These are phyloP conservation scores for Pheosia tremula DNA, from an alignment of 2,888 invertebrate species.

Conservation along the genomic window DNA sequence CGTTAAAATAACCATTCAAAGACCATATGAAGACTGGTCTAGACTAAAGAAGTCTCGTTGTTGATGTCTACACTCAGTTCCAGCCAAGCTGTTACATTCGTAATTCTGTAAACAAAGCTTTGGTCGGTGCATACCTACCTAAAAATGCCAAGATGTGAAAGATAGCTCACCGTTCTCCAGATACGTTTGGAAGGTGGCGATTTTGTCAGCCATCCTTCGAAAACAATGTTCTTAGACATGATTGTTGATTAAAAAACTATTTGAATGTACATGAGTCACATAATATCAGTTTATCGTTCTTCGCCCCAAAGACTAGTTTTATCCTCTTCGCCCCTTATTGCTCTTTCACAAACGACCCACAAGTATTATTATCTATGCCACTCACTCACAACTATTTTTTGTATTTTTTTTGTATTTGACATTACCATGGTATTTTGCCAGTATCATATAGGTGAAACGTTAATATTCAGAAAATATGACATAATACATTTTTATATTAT, in stretches of 20 bases:
- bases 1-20: conserved; percentile 28
- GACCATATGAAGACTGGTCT: background rate
- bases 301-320: conserved; percentile 15
- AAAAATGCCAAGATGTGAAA: conserved; percentile 39
- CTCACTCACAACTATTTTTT: conserved; percentile 10
- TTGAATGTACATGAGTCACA: conserved; percentile 53
- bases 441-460: too few relatives aligned
- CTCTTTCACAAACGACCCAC: conserved; percentile 6
- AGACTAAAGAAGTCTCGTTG: background rate
- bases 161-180: conserved; percentile 94
- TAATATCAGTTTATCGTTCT: conserved; percentile 47
- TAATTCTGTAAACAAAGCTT: conserved; percentile 66
- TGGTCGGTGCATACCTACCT: background rate
- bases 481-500: too few relatives aligned
- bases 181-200: conserved; percentile 96
- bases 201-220: conserved; percentile 98
- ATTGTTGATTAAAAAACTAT: conserved; percentile 37
- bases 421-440: too few relatives aligned
- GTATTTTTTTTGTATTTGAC: background rate
- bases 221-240: conserved; percentile 88
- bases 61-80: conserved; percentile 4
- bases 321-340: background rate
- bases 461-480: too few relatives aligned
- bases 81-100: conserved; percentile 35
- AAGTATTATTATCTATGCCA: too few relatives aligned